A percentile compares a stretch with the other conserved stretches of the same genome.
Evolutionary conservation across 2,113 vertebrate genomes (phyloP).

Genomic region (Xenotilapia flavipinnis): DNA sequence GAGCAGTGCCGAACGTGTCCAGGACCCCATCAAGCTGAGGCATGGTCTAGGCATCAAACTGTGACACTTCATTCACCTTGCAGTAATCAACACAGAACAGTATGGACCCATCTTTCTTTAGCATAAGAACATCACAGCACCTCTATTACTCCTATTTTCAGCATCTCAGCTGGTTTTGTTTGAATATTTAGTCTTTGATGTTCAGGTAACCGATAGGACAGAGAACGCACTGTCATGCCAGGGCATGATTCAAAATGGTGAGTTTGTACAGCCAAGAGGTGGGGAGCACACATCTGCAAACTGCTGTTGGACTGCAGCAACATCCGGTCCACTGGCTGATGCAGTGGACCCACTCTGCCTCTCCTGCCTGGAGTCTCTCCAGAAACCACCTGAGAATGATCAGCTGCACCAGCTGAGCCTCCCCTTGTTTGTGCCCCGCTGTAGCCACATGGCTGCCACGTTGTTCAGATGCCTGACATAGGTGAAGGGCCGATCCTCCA

Average conservation of each 20-base stretch:
- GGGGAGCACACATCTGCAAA: not conserved
- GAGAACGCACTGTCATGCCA: not conserved
- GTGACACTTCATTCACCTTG: not conserved
- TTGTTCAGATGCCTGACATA: not conserved
- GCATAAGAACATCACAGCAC: not conserved
- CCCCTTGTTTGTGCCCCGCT: not conserved
- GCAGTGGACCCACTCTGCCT: not conserved
- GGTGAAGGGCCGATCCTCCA: not conserved
- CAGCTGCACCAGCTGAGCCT: not conserved
- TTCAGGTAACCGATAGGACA: not conserved
- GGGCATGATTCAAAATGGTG: not conserved
- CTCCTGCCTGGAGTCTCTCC: not conserved
- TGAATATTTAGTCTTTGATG: not conserved
- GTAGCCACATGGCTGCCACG: not conserved
- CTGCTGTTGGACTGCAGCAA: not conserved
- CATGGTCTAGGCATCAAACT: not conserved
- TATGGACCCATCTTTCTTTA: not conserved
- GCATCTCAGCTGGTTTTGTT: not conserved
- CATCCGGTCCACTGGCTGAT: not conserved
- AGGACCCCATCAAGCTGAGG: not conserved
- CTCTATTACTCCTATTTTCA: not conserved
- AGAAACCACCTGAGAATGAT: not conserved
- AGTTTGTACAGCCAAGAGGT: not conserved
- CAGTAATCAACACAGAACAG: not conserved
- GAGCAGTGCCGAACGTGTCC: not conserved